These are phyloP conservation scores for Otolemur garnettii DNA, from an alignment of 2,113 vertebrate species.

Conservation along the genomic window DNA sequence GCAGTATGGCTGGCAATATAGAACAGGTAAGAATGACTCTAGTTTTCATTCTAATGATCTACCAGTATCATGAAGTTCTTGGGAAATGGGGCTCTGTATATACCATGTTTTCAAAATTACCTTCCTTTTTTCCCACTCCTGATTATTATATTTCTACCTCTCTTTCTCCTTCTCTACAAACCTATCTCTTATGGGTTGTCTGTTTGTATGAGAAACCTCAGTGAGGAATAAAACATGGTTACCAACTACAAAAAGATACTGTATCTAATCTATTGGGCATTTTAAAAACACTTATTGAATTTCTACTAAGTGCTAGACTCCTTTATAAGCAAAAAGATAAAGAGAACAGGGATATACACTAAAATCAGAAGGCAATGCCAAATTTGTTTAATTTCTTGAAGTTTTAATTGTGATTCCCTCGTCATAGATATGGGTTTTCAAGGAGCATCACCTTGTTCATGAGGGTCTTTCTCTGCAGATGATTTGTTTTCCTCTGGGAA, in stretches of 20 bases:
- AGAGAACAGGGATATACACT: not conserved
- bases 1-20: slow-evolving; percentile 93
- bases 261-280: not conserved
- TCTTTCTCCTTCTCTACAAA: not conserved
- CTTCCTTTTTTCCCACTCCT: not conserved
- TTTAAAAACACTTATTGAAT: not conserved
- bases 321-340: not conserved
- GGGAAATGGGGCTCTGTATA: not conserved
- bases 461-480: not conserved
- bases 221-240: not conserved
- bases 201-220: not conserved
- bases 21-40: slow-evolving; percentile 87
- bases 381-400: slow-evolving; percentile 17
- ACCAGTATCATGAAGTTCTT: not conserved
- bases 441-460: not conserved
- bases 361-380: not conserved
- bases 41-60: not conserved
- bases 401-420: not conserved
- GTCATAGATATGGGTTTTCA: not conserved
- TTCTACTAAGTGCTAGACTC: not conserved
- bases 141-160: not conserved
- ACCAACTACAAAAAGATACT: not conserved
- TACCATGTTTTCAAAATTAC: not conserved
- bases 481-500: not conserved
- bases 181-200: not conserved